Conservation (phyloP, 2,113 vertebrate genomes). For the Morone chrysops region DNA sequence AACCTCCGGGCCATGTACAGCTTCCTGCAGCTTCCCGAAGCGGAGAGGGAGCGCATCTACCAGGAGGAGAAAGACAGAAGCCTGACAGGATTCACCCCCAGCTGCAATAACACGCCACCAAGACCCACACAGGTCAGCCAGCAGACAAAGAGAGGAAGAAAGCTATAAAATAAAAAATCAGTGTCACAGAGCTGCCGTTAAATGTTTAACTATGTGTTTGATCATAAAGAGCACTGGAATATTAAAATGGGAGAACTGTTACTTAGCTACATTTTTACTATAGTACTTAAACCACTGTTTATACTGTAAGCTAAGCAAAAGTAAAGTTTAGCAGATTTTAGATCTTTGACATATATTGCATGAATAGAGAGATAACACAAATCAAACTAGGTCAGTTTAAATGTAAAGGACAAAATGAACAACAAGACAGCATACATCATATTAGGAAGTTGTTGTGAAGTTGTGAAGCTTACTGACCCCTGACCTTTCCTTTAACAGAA, state of each 20-base stretch:
- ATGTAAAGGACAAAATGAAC: neutral
- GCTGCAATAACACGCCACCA: constrained; percentile 92
- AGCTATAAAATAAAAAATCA: constrained; percentile 6
- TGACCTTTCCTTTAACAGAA: neutral
- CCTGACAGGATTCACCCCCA: constrained; percentile 91
- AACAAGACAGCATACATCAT: neutral
- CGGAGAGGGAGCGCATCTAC: constrained; percentile 96
- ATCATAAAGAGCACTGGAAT: neutral
- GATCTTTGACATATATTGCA: neutral
- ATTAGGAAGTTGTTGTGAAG: neutral
- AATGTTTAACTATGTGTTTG: neutral
- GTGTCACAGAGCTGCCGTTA: constrained; percentile 6
- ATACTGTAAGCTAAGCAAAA: neutral
- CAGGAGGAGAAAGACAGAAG: constrained; percentile 98
- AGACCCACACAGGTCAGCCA: constrained; percentile 91
- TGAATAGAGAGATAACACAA: neutral
- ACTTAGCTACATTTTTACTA: neutral
- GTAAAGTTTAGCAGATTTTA: neutral
- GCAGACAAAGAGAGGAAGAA: neutral
- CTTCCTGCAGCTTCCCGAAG: constrained; percentile 97
- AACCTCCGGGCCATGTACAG: constrained; percentile 98
- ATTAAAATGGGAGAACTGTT: neutral
- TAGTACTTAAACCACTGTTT: neutral
- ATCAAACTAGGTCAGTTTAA: neutral
- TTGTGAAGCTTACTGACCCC: too few species aligned